These are phyloP conservation scores for Laupala kohalensis DNA, from an alignment of 1,140 invertebrate species.

Conservation along the genomic window DNA sequence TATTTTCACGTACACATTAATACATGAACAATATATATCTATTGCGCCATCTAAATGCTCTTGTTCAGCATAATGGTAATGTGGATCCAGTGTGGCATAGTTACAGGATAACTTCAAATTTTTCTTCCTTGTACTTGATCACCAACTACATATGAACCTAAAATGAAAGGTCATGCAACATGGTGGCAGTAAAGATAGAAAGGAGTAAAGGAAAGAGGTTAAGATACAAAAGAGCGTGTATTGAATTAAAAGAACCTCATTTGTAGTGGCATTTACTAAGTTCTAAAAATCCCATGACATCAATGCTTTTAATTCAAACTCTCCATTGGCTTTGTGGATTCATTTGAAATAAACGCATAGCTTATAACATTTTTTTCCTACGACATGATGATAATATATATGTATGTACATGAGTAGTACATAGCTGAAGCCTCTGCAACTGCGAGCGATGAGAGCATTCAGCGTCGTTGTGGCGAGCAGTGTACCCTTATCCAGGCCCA, in stretches of 20 bases:
- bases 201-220: no score
- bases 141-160: no score
- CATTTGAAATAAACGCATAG: background rate
- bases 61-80: no score
- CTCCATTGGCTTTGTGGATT: background rate
- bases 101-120: no score
- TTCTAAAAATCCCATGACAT: background rate
- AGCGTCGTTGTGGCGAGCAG: background rate
- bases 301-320: background rate
- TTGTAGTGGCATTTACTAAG: background rate
- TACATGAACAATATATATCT: no score
- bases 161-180: no score
- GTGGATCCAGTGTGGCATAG: no score
- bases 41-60: no score
- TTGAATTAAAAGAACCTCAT: no score
- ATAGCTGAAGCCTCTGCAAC: background rate
- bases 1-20: no score
- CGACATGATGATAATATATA: background rate
- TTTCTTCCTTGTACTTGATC: no score
- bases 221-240: background rate
- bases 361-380: background rate
- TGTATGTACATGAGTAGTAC: background rate
- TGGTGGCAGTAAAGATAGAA: no score
- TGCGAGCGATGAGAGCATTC: background rate
- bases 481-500: background rate